A percentile compares a stretch with the other conserved stretches of the same genome.
These are phyloP conservation scores for Mormyrus lacerda DNA, from an alignment of 2,113 vertebrate species.

Conservation along the genomic window DNA sequence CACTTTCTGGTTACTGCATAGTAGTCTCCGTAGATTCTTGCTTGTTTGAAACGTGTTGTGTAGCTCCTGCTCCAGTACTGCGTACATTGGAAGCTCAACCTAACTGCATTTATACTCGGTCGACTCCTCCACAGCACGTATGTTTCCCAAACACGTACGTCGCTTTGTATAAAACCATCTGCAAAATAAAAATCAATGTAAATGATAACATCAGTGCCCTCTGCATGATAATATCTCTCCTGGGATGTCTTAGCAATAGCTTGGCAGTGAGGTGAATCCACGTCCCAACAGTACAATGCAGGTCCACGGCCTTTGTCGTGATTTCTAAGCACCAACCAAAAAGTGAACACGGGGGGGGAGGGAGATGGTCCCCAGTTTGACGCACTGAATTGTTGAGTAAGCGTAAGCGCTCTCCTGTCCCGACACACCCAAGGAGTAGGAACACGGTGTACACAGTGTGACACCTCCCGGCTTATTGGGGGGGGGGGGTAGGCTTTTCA, in stretches of 20 bases:
- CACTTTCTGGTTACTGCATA: background rate
- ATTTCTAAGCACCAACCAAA: background rate
- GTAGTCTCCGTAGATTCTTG: background rate
- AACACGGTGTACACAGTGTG: background rate
- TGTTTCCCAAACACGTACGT: background rate
- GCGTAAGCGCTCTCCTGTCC: background rate
- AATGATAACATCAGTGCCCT: background rate
- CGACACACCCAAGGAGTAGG: background rate
- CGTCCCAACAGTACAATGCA: background rate
- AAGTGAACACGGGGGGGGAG: background rate
- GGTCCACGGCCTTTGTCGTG: background rate
- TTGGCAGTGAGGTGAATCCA: background rate
- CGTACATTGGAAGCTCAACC: background rate
- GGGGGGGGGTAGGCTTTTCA: background rate
- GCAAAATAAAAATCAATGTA: background rate
- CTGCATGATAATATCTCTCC: background rate
- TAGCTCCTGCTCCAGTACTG: background rate
- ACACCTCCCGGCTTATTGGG: background rate
- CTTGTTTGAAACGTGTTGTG: background rate
- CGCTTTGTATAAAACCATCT: background rate
- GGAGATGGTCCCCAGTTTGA: background rate
- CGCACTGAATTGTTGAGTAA: background rate
- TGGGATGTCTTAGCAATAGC: background rate
- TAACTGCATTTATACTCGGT: background rate
- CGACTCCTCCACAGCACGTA: background rate